Evolutionary conservation across 2,797 vertebrate genomes (phyloP), one percentile per base, ranked within the genome.

Genomic region (Pseudopleuronectes americanus): DNA sequence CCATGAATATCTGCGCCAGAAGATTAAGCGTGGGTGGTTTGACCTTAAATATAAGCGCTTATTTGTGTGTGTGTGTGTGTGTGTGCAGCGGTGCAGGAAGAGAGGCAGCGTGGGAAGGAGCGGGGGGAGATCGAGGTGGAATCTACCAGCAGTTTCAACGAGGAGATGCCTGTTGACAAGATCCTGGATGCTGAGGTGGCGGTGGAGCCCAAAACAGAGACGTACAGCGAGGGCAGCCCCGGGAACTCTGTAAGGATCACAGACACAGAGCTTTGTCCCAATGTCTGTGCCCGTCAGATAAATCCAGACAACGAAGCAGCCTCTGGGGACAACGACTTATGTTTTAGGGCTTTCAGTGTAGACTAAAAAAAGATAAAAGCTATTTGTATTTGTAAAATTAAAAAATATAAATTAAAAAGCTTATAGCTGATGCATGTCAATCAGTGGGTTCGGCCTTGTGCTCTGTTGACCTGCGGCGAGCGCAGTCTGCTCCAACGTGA

Each of bases 161-260:
- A 98, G 71, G 97, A 98, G 33, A 99, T 99, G 97, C 96, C 97
- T 0, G 97, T 99, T 89, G 96, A 97, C 84, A 97, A 97, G 91
- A 98, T 99, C 91, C 95, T 99, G 83, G 97, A 98, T 47, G 97
- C 97, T 0, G 97, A 99, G 81, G 87, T 99, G 36, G 96, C 97
- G 0, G 97, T 98, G 1, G 97, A 99, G 75, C 96, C 97, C 73
- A 98, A 98, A 91, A 98, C 96, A 0, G 97, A 99, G 83, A 90
- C 95, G 0, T 96, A 95, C 41, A 91, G 92, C 0, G 97, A 98
- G 0, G 64, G 93, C 83, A 94, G 86, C 85, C 92, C 94, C 0
- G 94, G 95, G 57, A 97, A 94, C 88, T 98, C 97, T 2, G 97
- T 99, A 89, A 84, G 95, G 24, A 47, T 51, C 49, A 0, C 57